Percentiles rank a stretch among this genome's conserved stretches.
These are phyloP conservation scores for Microtus montanus DNA, from an alignment of 2,113 vertebrate genomes.

Conservation along the genomic window DNA sequence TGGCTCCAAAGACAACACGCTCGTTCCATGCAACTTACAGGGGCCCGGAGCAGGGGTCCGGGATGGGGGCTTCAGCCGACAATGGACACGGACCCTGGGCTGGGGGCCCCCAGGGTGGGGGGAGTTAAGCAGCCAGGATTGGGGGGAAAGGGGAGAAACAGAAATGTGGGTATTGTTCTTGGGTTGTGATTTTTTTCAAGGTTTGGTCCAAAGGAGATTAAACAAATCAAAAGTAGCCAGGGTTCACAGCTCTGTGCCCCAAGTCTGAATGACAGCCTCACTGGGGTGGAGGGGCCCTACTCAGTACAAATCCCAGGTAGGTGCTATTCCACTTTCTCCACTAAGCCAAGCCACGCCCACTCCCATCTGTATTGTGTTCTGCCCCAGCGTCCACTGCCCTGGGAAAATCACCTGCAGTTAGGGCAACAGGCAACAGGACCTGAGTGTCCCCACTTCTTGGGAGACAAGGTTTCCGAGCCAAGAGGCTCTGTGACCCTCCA, in stretches of 20 bases:
- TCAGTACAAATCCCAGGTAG: not conserved
- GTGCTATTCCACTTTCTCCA: not conserved
- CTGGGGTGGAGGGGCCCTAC: not conserved
- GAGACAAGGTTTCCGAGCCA: constrained; percentile 20
- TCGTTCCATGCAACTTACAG: constrained; percentile 82
- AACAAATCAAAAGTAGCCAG: constrained; percentile 50
- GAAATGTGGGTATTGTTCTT: constrained; percentile 78
- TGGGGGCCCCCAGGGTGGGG: constrained; percentile 72
- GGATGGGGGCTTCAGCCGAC: constrained; percentile 81
- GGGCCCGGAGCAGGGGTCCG: constrained; percentile 82
- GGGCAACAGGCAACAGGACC: not conserved
- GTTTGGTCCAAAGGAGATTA: constrained; percentile 66
- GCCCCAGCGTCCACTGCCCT: not conserved
- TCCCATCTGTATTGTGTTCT: not conserved
- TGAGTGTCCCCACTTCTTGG: not conserved
- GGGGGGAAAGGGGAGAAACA: constrained; percentile 77
- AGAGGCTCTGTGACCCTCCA: not conserved
- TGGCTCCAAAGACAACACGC: constrained; percentile 84
- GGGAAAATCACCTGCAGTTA: not conserved
- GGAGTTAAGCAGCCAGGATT: constrained; percentile 79
- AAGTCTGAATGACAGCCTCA: not conserved
- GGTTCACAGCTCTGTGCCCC: constrained; percentile 20
- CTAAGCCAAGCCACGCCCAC: constrained; percentile 17
- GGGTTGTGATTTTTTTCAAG: constrained; percentile 68
- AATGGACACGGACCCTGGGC: constrained; percentile 81